phyloP scores from a whole-genome alignment of 2,113 vertebrate species.

The Odontesthes bonariensis region DNA sequence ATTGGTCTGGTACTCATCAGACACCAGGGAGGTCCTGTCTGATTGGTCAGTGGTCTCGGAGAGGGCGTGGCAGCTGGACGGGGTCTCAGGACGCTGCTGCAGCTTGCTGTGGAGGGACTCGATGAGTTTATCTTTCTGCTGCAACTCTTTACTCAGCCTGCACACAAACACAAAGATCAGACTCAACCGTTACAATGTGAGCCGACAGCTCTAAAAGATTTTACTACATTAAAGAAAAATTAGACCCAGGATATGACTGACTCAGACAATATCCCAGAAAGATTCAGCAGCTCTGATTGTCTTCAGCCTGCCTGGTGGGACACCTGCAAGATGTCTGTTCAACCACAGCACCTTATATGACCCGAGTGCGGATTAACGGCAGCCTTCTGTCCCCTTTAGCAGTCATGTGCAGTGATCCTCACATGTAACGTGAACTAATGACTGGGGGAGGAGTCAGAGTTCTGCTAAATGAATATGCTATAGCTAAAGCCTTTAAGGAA shows the following conservation, averaged over 20 bases:
- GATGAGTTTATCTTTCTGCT: conserved; percentile 92
- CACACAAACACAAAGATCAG: background rate
- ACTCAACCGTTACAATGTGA: background rate
- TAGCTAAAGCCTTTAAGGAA: conserved; percentile 7
- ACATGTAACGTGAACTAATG: conserved; percentile 31
- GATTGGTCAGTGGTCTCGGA: conserved; percentile 90
- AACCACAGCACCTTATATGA: conserved; percentile 43
- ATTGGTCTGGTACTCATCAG: conserved; percentile 82
- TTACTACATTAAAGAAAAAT: background rate
- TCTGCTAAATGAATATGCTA: conserved; percentile 1
- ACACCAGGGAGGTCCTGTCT: conserved; percentile 88
- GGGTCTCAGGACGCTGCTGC: conserved; percentile 85
- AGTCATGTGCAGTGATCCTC: conserved; percentile 28
- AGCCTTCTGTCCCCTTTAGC: conserved; percentile 49
- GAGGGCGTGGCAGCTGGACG: conserved; percentile 86
- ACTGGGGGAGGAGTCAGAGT: background rate
- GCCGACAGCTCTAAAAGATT: background rate
- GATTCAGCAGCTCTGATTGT: background rate
- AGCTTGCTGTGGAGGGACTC: conserved; percentile 90
- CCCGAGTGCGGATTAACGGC: conserved; percentile 61
- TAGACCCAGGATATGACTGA: background rate
- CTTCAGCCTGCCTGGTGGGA: conserved; percentile 53
- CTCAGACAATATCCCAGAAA: background rate
- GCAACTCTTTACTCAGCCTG: conserved; percentile 91
- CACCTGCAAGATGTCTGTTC: conserved; percentile 30